Base-by-base conservation (phyloP, 53 echinoderm and acorn worm genomes). In the Patiria pectinifera region DNA sequence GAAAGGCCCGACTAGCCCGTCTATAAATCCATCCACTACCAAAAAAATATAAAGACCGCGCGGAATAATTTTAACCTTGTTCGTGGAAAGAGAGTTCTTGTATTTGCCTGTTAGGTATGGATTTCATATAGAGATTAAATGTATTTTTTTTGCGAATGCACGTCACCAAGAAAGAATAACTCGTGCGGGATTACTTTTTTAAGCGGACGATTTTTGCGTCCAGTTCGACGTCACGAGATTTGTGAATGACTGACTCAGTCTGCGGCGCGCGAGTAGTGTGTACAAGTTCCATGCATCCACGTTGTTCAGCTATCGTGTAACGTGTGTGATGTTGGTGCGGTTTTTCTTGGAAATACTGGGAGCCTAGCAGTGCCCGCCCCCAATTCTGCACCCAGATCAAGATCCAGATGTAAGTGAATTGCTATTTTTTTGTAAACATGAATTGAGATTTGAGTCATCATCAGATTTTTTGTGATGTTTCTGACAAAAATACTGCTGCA, bases 171-270 rank as follows among this genome's bases (percentile, higher is more conserved):
- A 2, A 13, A 26, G 7, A 26, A 19, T 47, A 76, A 49, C n/a
- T 85, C 21, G 48, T 4, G n/a, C 3, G 21, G 88, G 59, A 76
- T 78, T 88, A 88, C 48, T 88, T 88, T 15, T 77, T 78, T 16
- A 1, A 59, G 88, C 88, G 88, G 61, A 88, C 3, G 47, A 45
- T n/a, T 59, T 69, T 16, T 35, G 18, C 15, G 24, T 66, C 70
- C 21, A 58, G 59, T 44, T 60, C 18, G 76, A 47, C 44, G 88
- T 88, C 88, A 88, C 88, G 87, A 47, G 76, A 87, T 88, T 88
- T 88, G 88, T 88, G 88, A 88, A 88, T 88, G 88, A 78, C 66
- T 26, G n/a, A 60, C 16, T 48, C 18, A 8, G 19, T 4, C 69
- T 11, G 22, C 53, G 58, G 58, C 24, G 26, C 82, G 45, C 15